phyloP scores from a whole-genome alignment of 1,140 invertebrate species.

The Gryon sp. region DNA sequence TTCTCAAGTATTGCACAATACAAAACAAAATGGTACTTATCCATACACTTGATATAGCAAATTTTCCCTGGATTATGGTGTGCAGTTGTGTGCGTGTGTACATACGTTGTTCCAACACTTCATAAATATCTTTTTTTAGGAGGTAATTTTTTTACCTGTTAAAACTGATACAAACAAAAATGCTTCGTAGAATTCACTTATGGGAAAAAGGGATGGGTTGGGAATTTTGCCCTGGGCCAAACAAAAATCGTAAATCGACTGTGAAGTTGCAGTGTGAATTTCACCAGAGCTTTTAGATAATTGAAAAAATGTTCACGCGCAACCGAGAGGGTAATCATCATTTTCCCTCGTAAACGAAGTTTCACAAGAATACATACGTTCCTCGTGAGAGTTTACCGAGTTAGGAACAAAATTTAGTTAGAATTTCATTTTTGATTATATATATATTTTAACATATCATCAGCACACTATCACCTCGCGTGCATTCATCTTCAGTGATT shows the following conservation, averaged over 20 bases:
- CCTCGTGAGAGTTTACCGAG: too few relatives aligned
- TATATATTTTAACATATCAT: constrained; percentile 9
- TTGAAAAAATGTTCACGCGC: constrained; percentile 17
- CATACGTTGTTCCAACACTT: not conserved
- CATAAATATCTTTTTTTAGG: too few relatives aligned
- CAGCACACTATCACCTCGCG: not conserved
- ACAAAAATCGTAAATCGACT: constrained; percentile 20
- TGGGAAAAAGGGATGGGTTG: too few relatives aligned
- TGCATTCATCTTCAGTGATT: not conserved
- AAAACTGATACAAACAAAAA: constrained; percentile 11
- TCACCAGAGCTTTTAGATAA: constrained; percentile 31
- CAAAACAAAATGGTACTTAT: constrained; percentile 5
- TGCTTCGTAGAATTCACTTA: constrained; percentile 9
- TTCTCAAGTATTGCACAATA: constrained; percentile 17
- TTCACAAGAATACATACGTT: not conserved
- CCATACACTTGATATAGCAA: constrained; percentile 12
- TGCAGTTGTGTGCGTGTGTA: constrained; percentile 18
- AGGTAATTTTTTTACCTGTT: too few relatives aligned
- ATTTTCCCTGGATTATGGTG: constrained; percentile 7
- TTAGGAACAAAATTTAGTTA: not conserved
- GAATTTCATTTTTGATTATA: not conserved
- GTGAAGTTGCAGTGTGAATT: constrained; percentile 3
- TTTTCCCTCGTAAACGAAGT: constrained; percentile 26
- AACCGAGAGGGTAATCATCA: constrained; percentile 3
- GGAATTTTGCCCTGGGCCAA: too few relatives aligned